Evolutionary conservation across 1,140 invertebrate species (phyloP), one percentile per base, ranked within the genome.

Genomic region (Drosophila pallidifrons): DNA sequence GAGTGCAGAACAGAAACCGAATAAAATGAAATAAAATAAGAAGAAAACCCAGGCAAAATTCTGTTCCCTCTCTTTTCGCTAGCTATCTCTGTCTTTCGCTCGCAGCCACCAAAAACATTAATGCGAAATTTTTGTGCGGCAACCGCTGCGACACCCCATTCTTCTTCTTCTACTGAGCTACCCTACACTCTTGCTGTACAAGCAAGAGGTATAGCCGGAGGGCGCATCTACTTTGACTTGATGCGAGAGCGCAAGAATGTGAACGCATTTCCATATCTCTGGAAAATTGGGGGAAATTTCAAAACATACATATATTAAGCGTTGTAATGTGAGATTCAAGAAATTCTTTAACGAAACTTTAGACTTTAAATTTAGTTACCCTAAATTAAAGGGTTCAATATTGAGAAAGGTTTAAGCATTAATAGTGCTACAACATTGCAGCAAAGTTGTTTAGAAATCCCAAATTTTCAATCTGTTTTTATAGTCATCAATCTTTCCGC

Each of bases 71-170:
- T 35, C 25, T 32, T 6, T 41, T 11, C 59, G 20, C 35, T 64
- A 13, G 20, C 20, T 41, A 52, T 30, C 58, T 32, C 58, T 11
- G 1, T 5, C 13, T 49, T 20, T 20, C 54, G 25, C 32, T 41
- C 28, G 8, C 47, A 30, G 60, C 67, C 73, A 72, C 61, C 75
- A 68, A 66, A 79, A 81, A 78, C 66, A 75, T 78, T 76, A 67
- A 72, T 63, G 67, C 45, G 16, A 79, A 72, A 63, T 71, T 60
- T 66, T 65, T 55, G 58, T 66, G 61, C 45, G 25, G 8, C 69
- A 65, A 20, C 13, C 15, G 15, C 54, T 20, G 35, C 32, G 35
- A 57, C 54, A 41, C 54, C 35, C 54, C 16, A 32, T 32, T 32
- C 32, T 32, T 32, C 32, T 30, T 32, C 46, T 38, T 10, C 45